phyloP scores from a whole-genome alignment of 2,113 vertebrate species.

The Malurus cyaneus region DNA sequence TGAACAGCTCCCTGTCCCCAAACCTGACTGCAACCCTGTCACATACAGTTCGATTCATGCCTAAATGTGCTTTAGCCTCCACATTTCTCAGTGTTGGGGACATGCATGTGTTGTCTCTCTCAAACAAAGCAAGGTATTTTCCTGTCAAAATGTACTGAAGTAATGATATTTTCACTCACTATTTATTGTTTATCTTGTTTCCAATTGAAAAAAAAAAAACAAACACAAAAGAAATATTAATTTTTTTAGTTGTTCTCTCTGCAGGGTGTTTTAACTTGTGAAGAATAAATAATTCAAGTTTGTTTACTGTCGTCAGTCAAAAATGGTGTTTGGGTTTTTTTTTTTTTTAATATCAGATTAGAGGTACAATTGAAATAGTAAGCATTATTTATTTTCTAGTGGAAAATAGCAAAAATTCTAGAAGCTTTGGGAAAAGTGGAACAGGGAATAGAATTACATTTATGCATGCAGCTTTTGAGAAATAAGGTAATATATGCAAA shows the following conservation, averaged over 20 bases:
- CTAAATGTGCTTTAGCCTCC: not conserved
- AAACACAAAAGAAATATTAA: not conserved
- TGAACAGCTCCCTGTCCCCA: fast-evolving
- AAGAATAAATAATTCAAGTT: not conserved
- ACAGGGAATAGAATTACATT: not conserved
- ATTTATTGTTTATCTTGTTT: not conserved
- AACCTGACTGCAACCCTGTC: not conserved
- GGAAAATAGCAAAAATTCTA: not conserved
- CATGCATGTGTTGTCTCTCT: not conserved
- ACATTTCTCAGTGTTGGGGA: not conserved
- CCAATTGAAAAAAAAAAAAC: not conserved
- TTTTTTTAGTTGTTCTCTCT: not conserved
- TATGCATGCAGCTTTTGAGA: not conserved
- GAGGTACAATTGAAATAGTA: not conserved
- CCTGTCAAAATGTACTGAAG: not conserved
- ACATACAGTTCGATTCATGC: not conserved
- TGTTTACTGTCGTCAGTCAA: not conserved
- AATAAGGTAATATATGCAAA: not conserved
- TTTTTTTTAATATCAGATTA: not conserved
- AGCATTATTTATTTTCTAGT: not conserved
- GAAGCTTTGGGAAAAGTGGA: not conserved
- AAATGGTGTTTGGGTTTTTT: not conserved
- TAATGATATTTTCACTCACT: not conserved
- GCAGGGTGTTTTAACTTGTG: fast-evolving
- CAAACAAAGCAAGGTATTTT: not conserved